These are phyloP conservation scores for Hyles lineata DNA, from an alignment of 2,888 invertebrate species.

Conservation along the genomic window DNA sequence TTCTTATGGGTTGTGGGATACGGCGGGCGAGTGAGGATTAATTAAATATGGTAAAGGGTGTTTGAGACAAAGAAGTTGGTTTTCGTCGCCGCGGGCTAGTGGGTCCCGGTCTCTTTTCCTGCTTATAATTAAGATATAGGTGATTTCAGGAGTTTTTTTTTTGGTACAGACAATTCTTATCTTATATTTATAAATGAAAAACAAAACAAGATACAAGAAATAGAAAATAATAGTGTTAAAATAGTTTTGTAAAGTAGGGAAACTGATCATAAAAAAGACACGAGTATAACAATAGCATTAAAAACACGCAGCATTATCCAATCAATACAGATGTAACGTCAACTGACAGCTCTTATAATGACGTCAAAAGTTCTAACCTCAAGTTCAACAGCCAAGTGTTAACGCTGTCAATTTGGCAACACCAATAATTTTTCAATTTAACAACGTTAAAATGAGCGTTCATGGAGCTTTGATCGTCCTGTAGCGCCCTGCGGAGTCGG, in stretches of 20 bases:
- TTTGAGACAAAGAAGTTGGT: slow-evolving; percentile 66
- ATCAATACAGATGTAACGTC: neutral
- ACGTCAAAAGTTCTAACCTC: neutral
- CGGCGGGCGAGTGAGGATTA: slow-evolving; percentile 50
- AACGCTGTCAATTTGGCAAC: slow-evolving; percentile 32
- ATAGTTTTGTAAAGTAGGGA: too few species aligned
- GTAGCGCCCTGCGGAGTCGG: slow-evolving; percentile 52
- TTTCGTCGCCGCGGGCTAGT: slow-evolving; percentile 46
- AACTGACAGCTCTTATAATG: neutral
- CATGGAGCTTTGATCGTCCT: slow-evolving; percentile 47
- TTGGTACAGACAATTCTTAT: too few species aligned
- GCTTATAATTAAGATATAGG: neutral
- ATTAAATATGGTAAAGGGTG: slow-evolving; percentile 73
- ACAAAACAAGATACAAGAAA: too few species aligned
- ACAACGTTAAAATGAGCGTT: slow-evolving; percentile 61
- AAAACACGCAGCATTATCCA: neutral
- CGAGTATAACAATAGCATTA: too few species aligned
- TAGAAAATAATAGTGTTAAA: too few species aligned
- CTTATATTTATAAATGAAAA: too few species aligned
- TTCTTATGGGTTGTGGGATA: neutral
- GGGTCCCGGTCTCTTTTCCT: slow-evolving; percentile 5
- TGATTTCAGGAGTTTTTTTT: neutral
- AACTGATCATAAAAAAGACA: too few species aligned
- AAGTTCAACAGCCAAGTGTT: slow-evolving; percentile 19
- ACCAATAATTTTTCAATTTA: slow-evolving; percentile 50